Base-by-base conservation (phyloP, 2,113 vertebrate species). In the Poecilia latipinna region DNA sequence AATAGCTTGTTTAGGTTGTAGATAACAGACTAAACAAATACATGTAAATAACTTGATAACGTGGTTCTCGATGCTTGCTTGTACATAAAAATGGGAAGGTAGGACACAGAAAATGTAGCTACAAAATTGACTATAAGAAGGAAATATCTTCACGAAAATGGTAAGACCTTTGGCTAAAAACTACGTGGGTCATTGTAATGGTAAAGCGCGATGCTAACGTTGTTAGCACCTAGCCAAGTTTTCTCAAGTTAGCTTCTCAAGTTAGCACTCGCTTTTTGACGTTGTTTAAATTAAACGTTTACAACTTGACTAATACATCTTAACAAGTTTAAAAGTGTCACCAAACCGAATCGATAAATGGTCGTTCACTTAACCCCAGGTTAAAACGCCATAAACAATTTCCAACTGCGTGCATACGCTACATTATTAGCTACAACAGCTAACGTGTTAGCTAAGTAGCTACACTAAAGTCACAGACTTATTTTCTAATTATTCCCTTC, bases 381-480 rank as follows among this genome's bases (percentile, higher is more conserved):
- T 12, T 66, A 24, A 69, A 70, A 70, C 51, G 22, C 8, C 22
- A 10, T 10, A 39, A 17, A 63, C 48, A 24, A 42, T 8, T 33
- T 15, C 17, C 42, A 70, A 65, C 68, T 77, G 68, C 74, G 78
- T 68, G 86, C 48, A 39, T 33, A 22, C 31, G 66, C 77, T 65
- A 74, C 54, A 37, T 65, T 78, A 65, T 54, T 72, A 83, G 81
- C 81, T 32, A 39, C 24, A 42, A 26, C 29, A 60, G 85, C 85
- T 89, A 85, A 83, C 3, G 26, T 54, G 31, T 35, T 76, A 80
- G 83, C 78, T 42, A 62, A 15, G 71, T 70, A 78, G 83, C 83
- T 79, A 74, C 83, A 86, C 75, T 85, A 82, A 83, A 84, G 71
- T 75, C 77, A 80, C 62, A 68, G 32, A 77, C 35, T 74, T 67